phyloP scores from a whole-genome alignment of 2,797 vertebrate species.

The Molossus alvarezi region DNA sequence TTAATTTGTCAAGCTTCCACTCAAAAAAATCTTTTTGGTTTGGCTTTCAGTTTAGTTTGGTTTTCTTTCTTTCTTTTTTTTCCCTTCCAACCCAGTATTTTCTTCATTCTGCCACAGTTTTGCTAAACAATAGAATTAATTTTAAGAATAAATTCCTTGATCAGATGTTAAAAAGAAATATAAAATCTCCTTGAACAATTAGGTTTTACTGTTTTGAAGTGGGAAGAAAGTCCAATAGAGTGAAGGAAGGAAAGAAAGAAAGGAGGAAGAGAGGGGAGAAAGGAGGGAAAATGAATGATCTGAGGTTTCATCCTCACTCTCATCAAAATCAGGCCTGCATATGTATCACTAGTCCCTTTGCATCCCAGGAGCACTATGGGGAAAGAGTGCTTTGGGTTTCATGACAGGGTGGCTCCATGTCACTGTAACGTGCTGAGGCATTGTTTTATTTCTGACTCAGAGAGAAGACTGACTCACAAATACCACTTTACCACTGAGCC shows the following conservation, averaged over 20 bases:
- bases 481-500: conserved; percentile 77
- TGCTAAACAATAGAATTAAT: conserved; percentile 39
- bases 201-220: conserved; percentile 47
- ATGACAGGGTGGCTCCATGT: conserved; percentile 15
- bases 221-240: background rate
- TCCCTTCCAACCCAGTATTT: background rate
- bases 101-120: conserved; percentile 24
- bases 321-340: background rate
- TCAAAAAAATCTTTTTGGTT: background rate
- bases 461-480: conserved; percentile 83
- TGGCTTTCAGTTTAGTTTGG: background rate
- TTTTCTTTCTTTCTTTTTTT: background rate
- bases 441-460: conserved; percentile 79
- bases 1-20: background rate
- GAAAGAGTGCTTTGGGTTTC: conserved; percentile 28
- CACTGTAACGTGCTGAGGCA: conserved; percentile 54
- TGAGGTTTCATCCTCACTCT: background rate
- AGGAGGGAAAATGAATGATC: background rate
- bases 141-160: conserved; percentile 30
- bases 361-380: background rate
- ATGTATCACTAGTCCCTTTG: conserved; percentile 24
- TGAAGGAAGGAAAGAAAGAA: background rate
- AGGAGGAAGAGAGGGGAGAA: background rate
- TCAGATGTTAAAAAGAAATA: conserved; percentile 48
- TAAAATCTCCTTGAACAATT: conserved; percentile 1